These are phyloP conservation scores for Helicolenus hilgendorfi DNA, from an alignment of 2,797 vertebrate species.

Conservation along the genomic window DNA sequence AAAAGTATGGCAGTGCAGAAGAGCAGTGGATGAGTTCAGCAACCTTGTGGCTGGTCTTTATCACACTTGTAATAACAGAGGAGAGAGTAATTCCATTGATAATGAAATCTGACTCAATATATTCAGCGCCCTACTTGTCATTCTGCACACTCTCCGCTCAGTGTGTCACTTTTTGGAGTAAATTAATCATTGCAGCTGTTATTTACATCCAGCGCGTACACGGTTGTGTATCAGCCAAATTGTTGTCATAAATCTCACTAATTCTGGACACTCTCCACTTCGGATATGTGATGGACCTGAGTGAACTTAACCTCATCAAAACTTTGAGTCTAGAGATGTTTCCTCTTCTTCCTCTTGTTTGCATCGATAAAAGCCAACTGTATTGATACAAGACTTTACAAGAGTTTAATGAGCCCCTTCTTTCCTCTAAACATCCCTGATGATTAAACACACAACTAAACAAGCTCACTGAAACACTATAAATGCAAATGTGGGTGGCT, in stretches of 20 bases:
- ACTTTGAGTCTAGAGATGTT: conserved; percentile 40
- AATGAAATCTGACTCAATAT: conserved; percentile 85
- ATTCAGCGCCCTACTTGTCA: conserved; percentile 61
- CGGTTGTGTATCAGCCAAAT: conserved; percentile 72
- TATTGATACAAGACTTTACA: conserved; percentile 44
- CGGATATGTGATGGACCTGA: conserved; percentile 28
- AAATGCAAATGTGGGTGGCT: conserved; percentile 84
- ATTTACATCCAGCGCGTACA: conserved; percentile 77
- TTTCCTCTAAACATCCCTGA: conserved; percentile 59
- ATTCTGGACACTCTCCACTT: conserved; percentile 49
- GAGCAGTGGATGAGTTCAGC: conserved; percentile 59
- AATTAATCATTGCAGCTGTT: conserved; percentile 85
- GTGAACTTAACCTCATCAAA: conserved; percentile 38
- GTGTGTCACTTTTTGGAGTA: conserved; percentile 76
- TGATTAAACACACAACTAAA: conserved; percentile 76
- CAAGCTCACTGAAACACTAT: conserved; percentile 81
- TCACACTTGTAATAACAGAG: conserved; percentile 62
- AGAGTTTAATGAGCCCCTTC: conserved; percentile 62
- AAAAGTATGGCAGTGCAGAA: conserved; percentile 37
- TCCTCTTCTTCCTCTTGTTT: conserved; percentile 31
- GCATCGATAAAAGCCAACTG: conserved; percentile 34
- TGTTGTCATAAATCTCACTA: conserved; percentile 72
- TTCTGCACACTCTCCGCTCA: conserved; percentile 58
- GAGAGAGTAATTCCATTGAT: conserved; percentile 83
- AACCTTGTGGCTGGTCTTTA: conserved; percentile 64